Evolutionary conservation across 2,888 invertebrate genomes (phyloP), one percentile per base, ranked within the genome.

Genomic region (Aporophyla lueneburgensis): DNA sequence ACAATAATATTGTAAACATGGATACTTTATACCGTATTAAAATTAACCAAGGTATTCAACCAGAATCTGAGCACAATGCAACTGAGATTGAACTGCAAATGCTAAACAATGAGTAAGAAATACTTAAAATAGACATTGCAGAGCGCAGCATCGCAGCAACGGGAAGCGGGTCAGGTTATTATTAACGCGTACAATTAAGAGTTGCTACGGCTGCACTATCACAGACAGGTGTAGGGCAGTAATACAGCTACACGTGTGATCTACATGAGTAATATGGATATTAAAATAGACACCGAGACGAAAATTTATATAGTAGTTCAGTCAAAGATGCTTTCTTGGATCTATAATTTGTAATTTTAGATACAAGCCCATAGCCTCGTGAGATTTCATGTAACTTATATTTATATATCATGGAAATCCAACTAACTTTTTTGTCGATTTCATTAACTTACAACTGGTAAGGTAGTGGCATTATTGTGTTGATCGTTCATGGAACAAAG

Each of bases 91-190:
- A 77, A 76, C 76, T 81, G 78, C 75, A 74, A 83, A 80, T 83
- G 80, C 79, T 77, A 80, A 89, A 91, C 90, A 91, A 91, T 93
- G 92, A 92, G 86, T 92, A 91, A 91, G 89, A 85, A 83, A 82
- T 74, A 86, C 88, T 89, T 88, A 89, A 89, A 91, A 91, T 93
- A 93, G 89, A 90, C 82, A 87, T 84, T 88, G 87, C 87, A 91
- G 76, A 79, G 77, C 74, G 75, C 78, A 75, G 71, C 84, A 88
- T 85, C 69, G 87, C 71, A 78, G 78, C 79, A 81, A 84, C 83
- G 81, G 84, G 81, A 88, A 88, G 86, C 84, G 68, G 87, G 87
- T 88, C 87, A 88, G 74, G 81, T 84, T 87, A 88, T 88, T 88
- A 87, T 85, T 88, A 88, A 84, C 87, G 78, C 68, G 78, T 74